phyloP scores from a whole-genome alignment of 2,113 vertebrate genomes.

The Taurulus bubalis region DNA sequence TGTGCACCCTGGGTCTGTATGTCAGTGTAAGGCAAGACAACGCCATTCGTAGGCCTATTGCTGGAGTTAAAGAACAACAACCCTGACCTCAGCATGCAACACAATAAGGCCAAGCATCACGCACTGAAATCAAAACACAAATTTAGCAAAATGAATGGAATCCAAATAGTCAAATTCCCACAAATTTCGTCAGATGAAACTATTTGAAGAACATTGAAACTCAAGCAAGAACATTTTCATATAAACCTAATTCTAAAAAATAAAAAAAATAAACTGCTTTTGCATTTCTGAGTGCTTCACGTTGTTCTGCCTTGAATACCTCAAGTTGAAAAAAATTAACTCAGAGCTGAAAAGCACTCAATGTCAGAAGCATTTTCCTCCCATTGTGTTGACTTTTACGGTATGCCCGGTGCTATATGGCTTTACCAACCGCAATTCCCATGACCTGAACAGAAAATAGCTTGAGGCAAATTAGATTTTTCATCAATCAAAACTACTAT shows the following conservation, averaged over 20 bases:
- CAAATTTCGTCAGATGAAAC: conserved; percentile 27
- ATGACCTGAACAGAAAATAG: not conserved
- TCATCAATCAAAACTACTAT: not conserved
- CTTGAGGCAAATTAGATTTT: no score
- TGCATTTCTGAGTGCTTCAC: not conserved
- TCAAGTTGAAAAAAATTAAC: not conserved
- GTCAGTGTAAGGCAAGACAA: conserved; percentile 24
- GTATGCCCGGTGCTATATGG: no score
- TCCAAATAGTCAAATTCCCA: conserved; percentile 42
- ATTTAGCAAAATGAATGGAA: not conserved
- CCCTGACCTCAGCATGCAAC: conserved; percentile 40
- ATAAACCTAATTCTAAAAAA: not conserved
- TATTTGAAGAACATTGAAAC: conserved; percentile 48
- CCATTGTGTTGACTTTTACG: no score
- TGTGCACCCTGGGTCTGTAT: conserved; percentile 28
- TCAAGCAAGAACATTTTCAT: not conserved
- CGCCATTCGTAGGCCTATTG: conserved; percentile 12
- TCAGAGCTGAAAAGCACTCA: not conserved
- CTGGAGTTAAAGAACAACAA: conserved; percentile 46
- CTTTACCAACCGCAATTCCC: no score
- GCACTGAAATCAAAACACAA: conserved; percentile 19
- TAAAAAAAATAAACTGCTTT: not conserved
- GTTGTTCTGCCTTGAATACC: not conserved
- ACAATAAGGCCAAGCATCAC: conserved; percentile 20
- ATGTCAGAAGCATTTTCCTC: no score